These are phyloP conservation scores for Nomada lathburiana DNA, from an alignment of 2,888 invertebrate genomes.

Conservation along the genomic window DNA sequence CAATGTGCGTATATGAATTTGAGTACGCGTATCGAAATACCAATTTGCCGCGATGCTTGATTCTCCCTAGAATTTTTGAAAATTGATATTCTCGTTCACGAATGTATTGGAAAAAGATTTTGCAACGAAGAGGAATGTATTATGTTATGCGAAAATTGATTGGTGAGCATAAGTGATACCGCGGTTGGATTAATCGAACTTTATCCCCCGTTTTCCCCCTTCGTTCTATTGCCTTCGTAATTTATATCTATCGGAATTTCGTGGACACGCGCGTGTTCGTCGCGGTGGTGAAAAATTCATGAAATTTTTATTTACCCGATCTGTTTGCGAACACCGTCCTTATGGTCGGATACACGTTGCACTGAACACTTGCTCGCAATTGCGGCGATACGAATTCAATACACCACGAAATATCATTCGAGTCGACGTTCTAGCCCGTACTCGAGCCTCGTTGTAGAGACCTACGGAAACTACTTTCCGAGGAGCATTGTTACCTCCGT, in stretches of 20 bases:
- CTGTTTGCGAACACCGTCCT: conserved; percentile 8
- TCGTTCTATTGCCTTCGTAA: neutral
- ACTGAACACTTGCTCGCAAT: conserved; percentile 17
- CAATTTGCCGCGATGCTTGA: no score
- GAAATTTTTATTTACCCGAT: neutral
- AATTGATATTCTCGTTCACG: neutral
- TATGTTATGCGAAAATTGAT: no score
- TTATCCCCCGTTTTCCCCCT: neutral
- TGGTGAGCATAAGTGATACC: neutral
- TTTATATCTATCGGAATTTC: conserved; percentile 9
- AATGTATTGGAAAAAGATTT: neutral
- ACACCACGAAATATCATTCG: conserved; percentile 42
- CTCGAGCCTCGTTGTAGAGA: neutral
- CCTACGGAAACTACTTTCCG: neutral
- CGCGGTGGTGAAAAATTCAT: conserved; percentile 4
- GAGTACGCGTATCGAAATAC: no score
- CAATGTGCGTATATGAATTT: no score
- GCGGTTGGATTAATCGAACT: neutral
- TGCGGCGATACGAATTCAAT: conserved; percentile 21
- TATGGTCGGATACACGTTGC: neutral
- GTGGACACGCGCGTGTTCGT: neutral
- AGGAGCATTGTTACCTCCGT: neutral
- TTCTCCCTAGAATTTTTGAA: neutral
- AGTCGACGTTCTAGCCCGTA: neutral
- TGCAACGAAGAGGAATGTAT: no score